A percentile compares a stretch with the other conserved stretches of the same genome.
Evolutionary conservation across 2,797 vertebrate species (phyloP).

Genomic region (Anabacerthia variegaticeps): DNA sequence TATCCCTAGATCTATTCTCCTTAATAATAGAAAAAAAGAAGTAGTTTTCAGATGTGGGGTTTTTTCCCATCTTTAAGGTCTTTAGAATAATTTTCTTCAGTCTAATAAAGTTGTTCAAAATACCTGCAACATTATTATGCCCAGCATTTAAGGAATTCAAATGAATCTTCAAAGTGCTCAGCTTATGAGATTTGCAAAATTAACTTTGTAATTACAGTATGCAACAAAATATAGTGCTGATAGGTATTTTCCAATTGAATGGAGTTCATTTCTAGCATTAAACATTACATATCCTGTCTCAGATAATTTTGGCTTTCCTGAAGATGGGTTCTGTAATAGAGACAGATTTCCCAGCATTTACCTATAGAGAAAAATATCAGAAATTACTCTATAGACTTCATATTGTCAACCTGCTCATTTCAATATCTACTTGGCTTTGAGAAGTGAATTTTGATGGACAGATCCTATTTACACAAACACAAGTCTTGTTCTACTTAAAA

Average conservation of each 20-base stretch:
- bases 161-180: constrained; percentile 63
- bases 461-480: background rate
- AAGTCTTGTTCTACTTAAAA: background rate
- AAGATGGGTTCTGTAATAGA: background rate
- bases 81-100: constrained; percentile 43
- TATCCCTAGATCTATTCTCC: background rate
- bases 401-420: background rate
- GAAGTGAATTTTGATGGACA: constrained; percentile 13
- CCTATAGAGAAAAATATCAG: background rate
- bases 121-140: constrained; percentile 49
- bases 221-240: constrained; percentile 60
- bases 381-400: background rate
- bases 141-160: constrained; percentile 60
- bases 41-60: background rate
- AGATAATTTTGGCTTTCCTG: constrained; percentile 11
- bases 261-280: constrained; percentile 25
- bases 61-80: background rate
- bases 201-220: constrained; percentile 70
- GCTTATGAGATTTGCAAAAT: constrained; percentile 74
- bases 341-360: background rate
- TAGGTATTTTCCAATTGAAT: constrained; percentile 58
- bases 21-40: background rate
- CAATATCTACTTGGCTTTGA: background rate
- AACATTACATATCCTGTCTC: background rate
- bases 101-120: constrained; percentile 59